A percentile compares a stretch with the other conserved stretches of the same genome.
These are phyloP conservation scores for Muscidifurax raptorellus DNA, from an alignment of 1,140 invertebrate species.

Conservation along the genomic window DNA sequence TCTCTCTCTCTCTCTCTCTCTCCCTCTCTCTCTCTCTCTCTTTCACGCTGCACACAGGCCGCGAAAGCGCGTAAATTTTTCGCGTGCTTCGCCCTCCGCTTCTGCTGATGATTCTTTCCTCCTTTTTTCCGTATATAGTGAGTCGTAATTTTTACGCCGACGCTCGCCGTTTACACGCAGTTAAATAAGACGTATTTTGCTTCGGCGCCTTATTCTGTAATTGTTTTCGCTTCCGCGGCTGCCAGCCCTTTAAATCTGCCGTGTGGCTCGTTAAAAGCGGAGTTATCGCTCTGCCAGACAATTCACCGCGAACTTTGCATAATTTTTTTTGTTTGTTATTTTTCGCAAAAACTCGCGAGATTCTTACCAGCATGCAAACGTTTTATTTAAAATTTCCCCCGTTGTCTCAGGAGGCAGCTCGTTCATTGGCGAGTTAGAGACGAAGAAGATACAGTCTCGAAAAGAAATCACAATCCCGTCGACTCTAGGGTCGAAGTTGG, in stretches of 20 bases:
- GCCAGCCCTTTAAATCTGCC: background rate
- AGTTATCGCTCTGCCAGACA: background rate
- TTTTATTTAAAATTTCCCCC: no score
- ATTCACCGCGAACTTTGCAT: background rate
- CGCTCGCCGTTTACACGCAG: background rate
- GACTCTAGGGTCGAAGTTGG: background rate
- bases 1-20: background rate
- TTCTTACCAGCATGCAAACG: no score
- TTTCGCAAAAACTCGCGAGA: no score
- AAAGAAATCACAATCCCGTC: no score
- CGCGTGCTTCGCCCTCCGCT: background rate
- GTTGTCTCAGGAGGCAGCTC: no score
- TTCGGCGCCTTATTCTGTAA: background rate
- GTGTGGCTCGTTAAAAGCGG: background rate
- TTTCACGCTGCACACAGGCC: background rate
- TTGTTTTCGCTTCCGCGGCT: background rate
- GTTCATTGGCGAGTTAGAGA: no score
- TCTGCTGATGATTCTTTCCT: background rate
- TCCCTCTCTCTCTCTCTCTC: no score
- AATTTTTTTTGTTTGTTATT: background rate
- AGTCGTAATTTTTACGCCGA: background rate
- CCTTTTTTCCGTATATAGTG: background rate
- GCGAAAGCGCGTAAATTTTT: conserved; percentile 12
- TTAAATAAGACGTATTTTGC: background rate
- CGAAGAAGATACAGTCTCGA: no score